Evolutionary conservation across 2,113 vertebrate genomes (phyloP), one percentile per base, ranked within the genome.

Genomic region (Salvelinus alpinus): DNA sequence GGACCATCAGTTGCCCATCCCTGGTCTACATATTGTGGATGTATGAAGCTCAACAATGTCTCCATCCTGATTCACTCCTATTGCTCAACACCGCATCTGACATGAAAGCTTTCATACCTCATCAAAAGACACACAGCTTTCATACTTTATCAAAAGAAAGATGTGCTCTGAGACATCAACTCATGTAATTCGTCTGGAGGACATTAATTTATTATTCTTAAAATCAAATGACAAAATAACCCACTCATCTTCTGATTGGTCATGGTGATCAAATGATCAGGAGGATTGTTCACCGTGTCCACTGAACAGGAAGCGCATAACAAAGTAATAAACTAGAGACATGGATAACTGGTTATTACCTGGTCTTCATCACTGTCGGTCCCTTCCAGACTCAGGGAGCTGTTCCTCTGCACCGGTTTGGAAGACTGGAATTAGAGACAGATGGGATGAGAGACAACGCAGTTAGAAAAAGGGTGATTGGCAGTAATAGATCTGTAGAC

Each of bases 291-390:
- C 9, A 77, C 11, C 20, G 7, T 29, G 18, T 44, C 64, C 59
- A 60, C 59, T 60, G 5, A 22, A 60, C 20, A 60, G 59, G n/a
- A 22, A 60, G 51, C 12, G 3, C 51, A 57, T 57, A 14, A 16
- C 51, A 18, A 57, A 57, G 18, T 6, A 57, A 16, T 11, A 16
- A 4, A 57, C 18, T 7, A 5, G 54, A 31, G 25, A 29, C 29
- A 34, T 68, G 14, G 31, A 68, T 9, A 16, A 20, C 8, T 27
- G 20, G 29, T 20, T 38, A 16, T 20, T 92, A 96, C 94, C 94
- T 94, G 91, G 75, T 96, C 94, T 25, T 95, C 94, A 71, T 95
- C 95, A 73, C 93, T 94, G 88, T 95, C 94, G 59, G 87, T 86
- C 71, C 92, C 92, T 5, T 93, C 94, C 92, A 95, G 92, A 88